Base-by-base conservation (phyloP, 2,113 vertebrate species). In the Lynx canadensis region DNA sequence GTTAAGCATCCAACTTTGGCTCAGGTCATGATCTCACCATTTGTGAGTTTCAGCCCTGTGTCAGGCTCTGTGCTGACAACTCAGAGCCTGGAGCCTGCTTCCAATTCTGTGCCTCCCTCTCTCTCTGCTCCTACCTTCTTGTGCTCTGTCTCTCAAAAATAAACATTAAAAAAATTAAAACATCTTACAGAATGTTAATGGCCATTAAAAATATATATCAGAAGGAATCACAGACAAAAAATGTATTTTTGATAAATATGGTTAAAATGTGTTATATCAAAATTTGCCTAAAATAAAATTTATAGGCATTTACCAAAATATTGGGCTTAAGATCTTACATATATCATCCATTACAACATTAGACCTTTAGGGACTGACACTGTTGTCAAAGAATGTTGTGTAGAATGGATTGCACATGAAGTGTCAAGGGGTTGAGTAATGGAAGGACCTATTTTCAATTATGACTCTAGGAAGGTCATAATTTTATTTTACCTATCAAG, bases 401-500 rank as follows among this genome's bases (percentile, higher is more conserved):
- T 60, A 69, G 84, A 94, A 94, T 76, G 41, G 41, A 71, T 85
- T 74, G 27, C 38, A 85, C 3, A 16, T 68, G 14, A 71, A 65
- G n/a, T 88, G 36, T 55, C 83, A 92, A 90, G n/a, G 69, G 19
- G 9, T 89, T 36, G 33, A 73, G 18, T 33, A 60, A 94, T 83
- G 52, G 33, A 13, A 86, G n/a, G 11, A 48, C 25, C 3, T 8
- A 29, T 48, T 92, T 95, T 96, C 78, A 68, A 15, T 94, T 79
- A 73, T 73, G 50, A 92, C 11, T 74, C 33, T 66, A 74, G 41
- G 41, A 89, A 65, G 31, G 33, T 50, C 71, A 87, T 82, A 36
- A 68, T 96, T 94, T 89, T 91, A 60, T 88, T 91, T 95, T 96
- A 25, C 57, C 55, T 76, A 81, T 57, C 3, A 38, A 91, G 16